Percentiles rank a stretch among this genome's conserved stretches.
Evolutionary conservation across 2,888 invertebrate genomes (phyloP).

Genomic region (Archips xylosteana): DNA sequence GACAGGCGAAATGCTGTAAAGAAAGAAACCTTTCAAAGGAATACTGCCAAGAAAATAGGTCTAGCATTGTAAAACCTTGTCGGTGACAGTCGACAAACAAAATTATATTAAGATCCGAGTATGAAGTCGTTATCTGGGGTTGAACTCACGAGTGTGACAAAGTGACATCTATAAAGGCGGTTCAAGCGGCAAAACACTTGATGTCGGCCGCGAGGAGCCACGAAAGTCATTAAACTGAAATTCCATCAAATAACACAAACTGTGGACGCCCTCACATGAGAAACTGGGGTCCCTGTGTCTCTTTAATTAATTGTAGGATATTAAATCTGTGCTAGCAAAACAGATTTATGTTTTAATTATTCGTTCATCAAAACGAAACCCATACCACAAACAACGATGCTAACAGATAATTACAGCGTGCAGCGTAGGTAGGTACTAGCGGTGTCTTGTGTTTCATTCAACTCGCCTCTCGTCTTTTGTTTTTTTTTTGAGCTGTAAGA

Average conservation of each 20-base stretch:
- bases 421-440: too few species aligned
- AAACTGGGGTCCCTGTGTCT: conserved; percentile 19
- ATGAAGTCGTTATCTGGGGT: conserved; percentile 69
- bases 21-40: conserved; percentile 33
- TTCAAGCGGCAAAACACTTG: conserved; percentile 72
- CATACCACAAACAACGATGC: neutral
- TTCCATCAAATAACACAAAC: conserved; percentile 40
- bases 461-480: neutral
- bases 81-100: conserved; percentile 54
- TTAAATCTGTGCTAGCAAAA: conserved; percentile 29
- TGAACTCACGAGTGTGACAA: conserved; percentile 71
- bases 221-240: conserved; percentile 52
- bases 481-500: neutral
- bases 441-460: neutral
- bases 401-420: neutral
- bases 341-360: conserved; percentile 27
- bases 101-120: conserved; percentile 57
- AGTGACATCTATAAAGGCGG: conserved; percentile 76
- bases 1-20: conserved; percentile 17
- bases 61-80: conserved; percentile 44
- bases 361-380: neutral
- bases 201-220: conserved; percentile 59
- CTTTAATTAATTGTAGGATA: conserved; percentile 35
- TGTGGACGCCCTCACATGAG: conserved; percentile 24
- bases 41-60: conserved; percentile 31